Evolutionary conservation across 2,888 invertebrate species (phyloP).

Genomic region (Congeria kusceri): DNA sequence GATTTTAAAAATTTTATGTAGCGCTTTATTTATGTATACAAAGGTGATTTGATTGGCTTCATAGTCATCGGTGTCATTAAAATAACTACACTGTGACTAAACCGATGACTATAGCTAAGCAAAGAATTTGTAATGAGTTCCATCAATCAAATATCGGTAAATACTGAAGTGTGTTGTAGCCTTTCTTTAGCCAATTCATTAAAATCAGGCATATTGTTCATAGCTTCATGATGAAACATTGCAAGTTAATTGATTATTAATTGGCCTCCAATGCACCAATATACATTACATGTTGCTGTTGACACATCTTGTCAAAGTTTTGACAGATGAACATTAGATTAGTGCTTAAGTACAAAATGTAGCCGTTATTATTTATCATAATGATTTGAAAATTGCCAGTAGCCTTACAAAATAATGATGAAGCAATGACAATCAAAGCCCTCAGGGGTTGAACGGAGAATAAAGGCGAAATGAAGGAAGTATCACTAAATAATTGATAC

Average conservation of each 20-base stretch:
- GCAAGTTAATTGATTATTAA: conserved; percentile 46
- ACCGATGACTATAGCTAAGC: too few species aligned
- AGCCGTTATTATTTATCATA: conserved; percentile 65
- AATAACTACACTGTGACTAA: too few species aligned
- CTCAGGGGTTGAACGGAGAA: conserved; percentile 18
- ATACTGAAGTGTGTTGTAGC: too few species aligned
- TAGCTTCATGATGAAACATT: conserved; percentile 35
- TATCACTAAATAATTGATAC: conserved; percentile 53
- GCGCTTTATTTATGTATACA: too few species aligned
- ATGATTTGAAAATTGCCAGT: conserved; percentile 58
- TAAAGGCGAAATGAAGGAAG: conserved; percentile 42
- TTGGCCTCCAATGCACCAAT: conserved; percentile 22
- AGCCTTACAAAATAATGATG: conserved; percentile 52
- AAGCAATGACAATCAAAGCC: conserved; percentile 57
- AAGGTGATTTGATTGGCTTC: too few species aligned
- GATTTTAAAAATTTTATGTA: too few species aligned
- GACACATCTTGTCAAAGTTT: conserved; percentile 34
- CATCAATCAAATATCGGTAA: too few species aligned
- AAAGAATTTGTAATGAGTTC: too few species aligned
- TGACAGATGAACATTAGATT: conserved; percentile 48
- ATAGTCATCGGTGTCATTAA: too few species aligned
- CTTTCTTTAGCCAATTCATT: too few species aligned
- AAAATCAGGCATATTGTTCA: conserved; percentile 1
- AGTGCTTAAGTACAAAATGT: conserved; percentile 32
- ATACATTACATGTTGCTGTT: conserved; percentile 17